Evolutionary conservation across 30 jellyfish, hydroid and myxozoan species (phyloP).

Genomic region (Chironex yamaguchii): DNA sequence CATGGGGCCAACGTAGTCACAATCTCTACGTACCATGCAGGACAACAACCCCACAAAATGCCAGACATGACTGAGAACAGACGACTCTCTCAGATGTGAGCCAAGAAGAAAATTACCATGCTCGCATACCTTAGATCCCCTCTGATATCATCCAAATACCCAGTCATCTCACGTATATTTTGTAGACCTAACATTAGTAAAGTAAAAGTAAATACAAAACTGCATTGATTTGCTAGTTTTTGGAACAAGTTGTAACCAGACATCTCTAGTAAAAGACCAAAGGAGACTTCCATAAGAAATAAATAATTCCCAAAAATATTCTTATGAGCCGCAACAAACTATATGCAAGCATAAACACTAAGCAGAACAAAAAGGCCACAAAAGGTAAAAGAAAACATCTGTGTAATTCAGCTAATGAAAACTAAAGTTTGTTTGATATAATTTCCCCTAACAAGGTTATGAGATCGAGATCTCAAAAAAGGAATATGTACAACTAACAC

Average conservation of each 20-base stretch:
- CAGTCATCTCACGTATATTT: slow-evolving; percentile 81
- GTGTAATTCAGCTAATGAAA: too few relatives aligned
- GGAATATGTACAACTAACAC: too few relatives aligned
- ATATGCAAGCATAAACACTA: too few relatives aligned
- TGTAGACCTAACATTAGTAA: slow-evolving; percentile 72
- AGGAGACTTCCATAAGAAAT: too few relatives aligned
- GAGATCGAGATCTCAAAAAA: too few relatives aligned
- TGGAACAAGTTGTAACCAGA: not conserved
- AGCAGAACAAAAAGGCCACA: too few relatives aligned
- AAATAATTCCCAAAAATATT: too few relatives aligned
- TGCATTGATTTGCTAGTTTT: not conserved
- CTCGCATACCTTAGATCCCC: slow-evolving; percentile 73
- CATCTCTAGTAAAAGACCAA: not conserved
- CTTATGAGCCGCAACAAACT: too few relatives aligned
- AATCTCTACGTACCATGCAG: not conserved
- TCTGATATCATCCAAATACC: slow-evolving; percentile 74
- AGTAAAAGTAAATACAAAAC: not conserved
- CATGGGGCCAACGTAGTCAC: too few relatives aligned
- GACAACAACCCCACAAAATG: not conserved
- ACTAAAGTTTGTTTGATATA: too few relatives aligned
- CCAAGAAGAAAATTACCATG: not conserved
- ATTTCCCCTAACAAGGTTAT: too few relatives aligned
- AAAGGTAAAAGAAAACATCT: too few relatives aligned
- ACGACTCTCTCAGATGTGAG: not conserved
- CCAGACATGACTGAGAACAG: not conserved